These are phyloP conservation scores for Phylloscopus collybita DNA, from an alignment of 2,797 vertebrate species.

Conservation along the genomic window DNA sequence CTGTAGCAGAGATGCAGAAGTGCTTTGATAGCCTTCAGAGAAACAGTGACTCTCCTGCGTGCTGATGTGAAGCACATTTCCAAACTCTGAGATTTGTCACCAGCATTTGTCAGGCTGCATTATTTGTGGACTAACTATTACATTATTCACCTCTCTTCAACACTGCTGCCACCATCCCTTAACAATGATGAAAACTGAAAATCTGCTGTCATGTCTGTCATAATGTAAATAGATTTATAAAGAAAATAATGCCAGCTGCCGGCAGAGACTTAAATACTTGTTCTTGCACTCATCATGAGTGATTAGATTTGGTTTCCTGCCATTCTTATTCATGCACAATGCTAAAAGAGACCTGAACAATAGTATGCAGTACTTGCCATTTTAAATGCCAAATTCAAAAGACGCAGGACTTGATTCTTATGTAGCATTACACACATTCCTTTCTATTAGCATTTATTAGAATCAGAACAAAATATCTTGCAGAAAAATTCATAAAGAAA, in stretches of 20 bases:
- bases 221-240: conserved; percentile 36
- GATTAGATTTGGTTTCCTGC: not conserved
- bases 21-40: conserved; percentile 2
- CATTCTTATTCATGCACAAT: not conserved
- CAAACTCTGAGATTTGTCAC: not conserved
- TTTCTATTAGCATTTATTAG: not conserved
- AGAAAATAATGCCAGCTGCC: conserved; percentile 14
- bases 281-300: not conserved
- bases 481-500: not conserved
- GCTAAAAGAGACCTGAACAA: not conserved
- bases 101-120: not conserved
- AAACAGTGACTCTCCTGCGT: not conserved
- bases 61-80: not conserved
- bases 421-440: not conserved
- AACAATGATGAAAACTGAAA: conserved; percentile 46
- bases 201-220: conserved; percentile 5
- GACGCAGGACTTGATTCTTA: not conserved
- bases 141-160: conserved; percentile 29
- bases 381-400: not conserved
- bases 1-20: not conserved
- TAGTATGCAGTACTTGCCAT: not conserved
- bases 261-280: not conserved
- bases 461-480: not conserved
- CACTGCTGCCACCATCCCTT: not conserved
- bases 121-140: conserved; percentile 32